Conservation (phyloP, 2,888 invertebrate species). For the Unio delphinus region DNA sequence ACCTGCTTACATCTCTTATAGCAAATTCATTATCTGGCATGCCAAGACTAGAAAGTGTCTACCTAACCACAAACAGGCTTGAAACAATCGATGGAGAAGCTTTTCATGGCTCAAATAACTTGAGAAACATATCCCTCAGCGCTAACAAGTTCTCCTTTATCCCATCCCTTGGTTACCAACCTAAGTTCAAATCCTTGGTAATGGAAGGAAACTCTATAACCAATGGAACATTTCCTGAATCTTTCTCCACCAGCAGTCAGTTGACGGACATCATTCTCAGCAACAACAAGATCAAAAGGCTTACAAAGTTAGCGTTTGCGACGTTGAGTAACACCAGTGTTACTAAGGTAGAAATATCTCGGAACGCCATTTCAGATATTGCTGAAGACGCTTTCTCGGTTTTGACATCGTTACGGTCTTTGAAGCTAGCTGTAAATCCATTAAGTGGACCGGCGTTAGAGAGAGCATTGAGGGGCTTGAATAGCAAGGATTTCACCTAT, state of each 20-base stretch:
- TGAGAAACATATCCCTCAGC: conserved; percentile 35
- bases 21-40: conserved; percentile 33
- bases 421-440: conserved; percentile 52
- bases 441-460: conserved; percentile 36
- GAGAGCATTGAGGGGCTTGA: conserved; percentile 34
- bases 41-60: conserved; percentile 22
- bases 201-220: conserved; percentile 46
- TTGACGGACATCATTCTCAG: conserved; percentile 40
- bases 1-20: conserved; percentile 28
- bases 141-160: conserved; percentile 36
- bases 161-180: conserved; percentile 34
- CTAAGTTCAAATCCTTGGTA: conserved; percentile 33
- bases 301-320: conserved; percentile 39
- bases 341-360: conserved; percentile 42
- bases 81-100: conserved; percentile 28
- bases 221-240: conserved; percentile 46
- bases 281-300: conserved; percentile 38
- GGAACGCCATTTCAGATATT: conserved; percentile 40
- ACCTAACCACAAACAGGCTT: conserved; percentile 37
- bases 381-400: conserved; percentile 33
- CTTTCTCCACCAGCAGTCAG: conserved; percentile 17
- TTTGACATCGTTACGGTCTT: conserved; percentile 38
- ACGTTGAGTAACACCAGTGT: conserved; percentile 28
- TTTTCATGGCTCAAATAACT: conserved; percentile 24
- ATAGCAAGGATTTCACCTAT: conserved; percentile 35